phyloP scores from a whole-genome alignment of 2,888 invertebrate species.

The Dynastes hyllus region DNA sequence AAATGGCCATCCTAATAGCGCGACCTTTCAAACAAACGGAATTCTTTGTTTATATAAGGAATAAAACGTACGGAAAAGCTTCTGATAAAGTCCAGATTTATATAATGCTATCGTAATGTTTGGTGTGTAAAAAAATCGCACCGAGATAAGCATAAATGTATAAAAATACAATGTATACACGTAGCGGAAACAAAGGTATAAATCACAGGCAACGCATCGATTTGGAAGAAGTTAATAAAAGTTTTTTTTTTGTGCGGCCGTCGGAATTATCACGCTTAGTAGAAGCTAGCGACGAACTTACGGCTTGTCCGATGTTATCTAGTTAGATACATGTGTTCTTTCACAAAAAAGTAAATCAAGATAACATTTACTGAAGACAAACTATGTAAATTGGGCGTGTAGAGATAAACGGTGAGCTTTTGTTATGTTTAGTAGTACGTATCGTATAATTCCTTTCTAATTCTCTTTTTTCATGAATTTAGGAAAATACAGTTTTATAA shows the following conservation, averaged over 20 bases:
- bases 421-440: too few relatives aligned
- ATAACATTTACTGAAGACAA: constrained; percentile 12
- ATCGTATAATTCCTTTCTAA: too few relatives aligned
- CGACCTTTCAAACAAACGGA: too few relatives aligned
- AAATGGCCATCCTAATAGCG: too few relatives aligned
- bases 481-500: too few relatives aligned
- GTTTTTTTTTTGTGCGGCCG: constrained; percentile 13
- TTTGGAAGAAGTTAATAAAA: constrained; percentile 38
- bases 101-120: constrained; percentile 3
- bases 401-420: too few relatives aligned
- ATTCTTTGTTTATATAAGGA: background rate
- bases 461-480: too few relatives aligned
- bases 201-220: constrained; percentile 30
- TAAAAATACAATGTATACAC: constrained; percentile 21
- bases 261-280: background rate
- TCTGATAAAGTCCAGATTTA: background rate
- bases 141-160: constrained; percentile 5
- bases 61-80: background rate
- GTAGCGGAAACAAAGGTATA: constrained; percentile 22
- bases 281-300: constrained; percentile 2
- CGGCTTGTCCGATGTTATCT: constrained; percentile 24
- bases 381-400: background rate
- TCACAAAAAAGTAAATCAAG: constrained; percentile 11
- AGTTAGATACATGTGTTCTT: constrained; percentile 27
- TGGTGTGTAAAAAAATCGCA: background rate